Base-by-base conservation (phyloP, 2,888 invertebrate genomes). In the Catonia carolina region DNA sequence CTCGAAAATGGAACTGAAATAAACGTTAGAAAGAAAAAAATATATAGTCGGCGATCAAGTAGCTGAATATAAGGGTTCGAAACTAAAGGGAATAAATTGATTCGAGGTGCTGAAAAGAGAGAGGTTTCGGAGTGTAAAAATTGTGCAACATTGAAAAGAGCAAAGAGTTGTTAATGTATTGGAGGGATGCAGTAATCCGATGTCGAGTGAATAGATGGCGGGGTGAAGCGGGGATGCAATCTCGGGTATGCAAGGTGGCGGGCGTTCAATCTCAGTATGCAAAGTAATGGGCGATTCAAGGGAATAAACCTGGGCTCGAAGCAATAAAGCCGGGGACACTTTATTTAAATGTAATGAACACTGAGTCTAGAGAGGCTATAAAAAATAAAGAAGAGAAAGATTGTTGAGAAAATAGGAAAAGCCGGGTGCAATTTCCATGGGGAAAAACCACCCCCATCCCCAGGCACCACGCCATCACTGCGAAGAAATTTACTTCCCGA, bases 371-470 rank as follows among this genome's bases (percentile, higher is more conserved):
- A 45, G 45, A 45, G 45, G 27, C 45, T 27, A 27, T 45, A 45
- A 45, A 45, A 45, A 45, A 45, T 45, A 45, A 45, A 45, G 45
- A 45, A 45, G 45, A 27, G 45, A 45, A 45, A 45, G 45, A 45
- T 45, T 45, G 45, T 45, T 45, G 45, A 45, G 45, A 45, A 45
- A 45, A 45, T 45, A 45, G 23, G 23, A 45, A 45, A 45, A 45
- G 45, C 45, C 45, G 2, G n/a, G 45, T 22, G 45, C 27, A 27
- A 45, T 45, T 45, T 45, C 45, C 10, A 45, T 14, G 45, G 45
- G 27, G 27, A 27, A 27, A 27, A 4, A 6, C 27, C 8, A 27
- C 27, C 27, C 27, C 27, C 4, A 6, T 8, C 27, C 27, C 8
- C 27, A 8, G 27, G 5, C 4, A 27, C 27, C 27, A 8, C 27